Percentiles rank a stretch among this genome's conserved stretches.
phyloP scores from a whole-genome alignment of 1,140 invertebrate genomes.

The Thalassaphorura encarpata region DNA sequence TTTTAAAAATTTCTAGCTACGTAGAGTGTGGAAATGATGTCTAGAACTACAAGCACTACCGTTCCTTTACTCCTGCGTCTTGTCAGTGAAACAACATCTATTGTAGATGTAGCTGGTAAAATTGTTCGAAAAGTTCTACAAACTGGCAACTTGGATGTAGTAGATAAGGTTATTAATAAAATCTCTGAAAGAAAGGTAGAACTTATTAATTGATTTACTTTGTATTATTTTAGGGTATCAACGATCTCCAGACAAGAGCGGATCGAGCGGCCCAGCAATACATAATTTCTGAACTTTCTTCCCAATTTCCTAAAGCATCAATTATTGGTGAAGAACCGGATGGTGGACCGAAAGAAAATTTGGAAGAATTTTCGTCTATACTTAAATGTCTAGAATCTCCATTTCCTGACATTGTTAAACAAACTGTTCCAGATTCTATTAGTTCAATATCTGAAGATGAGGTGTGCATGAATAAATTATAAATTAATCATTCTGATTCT shows the following conservation, averaged over 20 bases:
- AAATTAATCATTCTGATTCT: conserved; percentile 6
- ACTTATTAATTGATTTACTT: conserved; percentile 1
- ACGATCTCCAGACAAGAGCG: conserved; percentile 95
- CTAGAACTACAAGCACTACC: neutral
- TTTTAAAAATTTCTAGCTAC: too few relatives aligned
- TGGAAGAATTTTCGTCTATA: conserved; percentile 18
- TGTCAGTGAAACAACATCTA: conserved; percentile 63
- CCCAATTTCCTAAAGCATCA: conserved; percentile 70
- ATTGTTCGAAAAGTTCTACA: conserved; percentile 84
- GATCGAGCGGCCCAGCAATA: conserved; percentile 86
- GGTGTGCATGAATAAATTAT: conserved; percentile 36
- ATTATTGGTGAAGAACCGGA: conserved; percentile 89
- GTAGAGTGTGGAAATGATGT: too few relatives aligned
- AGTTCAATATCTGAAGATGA: conserved; percentile 50
- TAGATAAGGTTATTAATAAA: conserved; percentile 80
- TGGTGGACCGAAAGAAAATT: conserved; percentile 41
- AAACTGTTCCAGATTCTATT: conserved; percentile 57
- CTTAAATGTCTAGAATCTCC: conserved; percentile 44
- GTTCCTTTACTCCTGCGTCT: conserved; percentile 52
- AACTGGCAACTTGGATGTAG: conserved; percentile 75
- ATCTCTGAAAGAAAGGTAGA: too few relatives aligned
- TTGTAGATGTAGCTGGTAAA: conserved; percentile 68
- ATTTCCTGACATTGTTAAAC: conserved; percentile 54
- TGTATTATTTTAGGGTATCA: conserved; percentile 54
- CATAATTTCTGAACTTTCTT: conserved; percentile 74